Evolutionary conservation across 1,140 invertebrate genomes (phyloP), one percentile per base, ranked within the genome.

Genomic region (Drosophila insularis): DNA sequence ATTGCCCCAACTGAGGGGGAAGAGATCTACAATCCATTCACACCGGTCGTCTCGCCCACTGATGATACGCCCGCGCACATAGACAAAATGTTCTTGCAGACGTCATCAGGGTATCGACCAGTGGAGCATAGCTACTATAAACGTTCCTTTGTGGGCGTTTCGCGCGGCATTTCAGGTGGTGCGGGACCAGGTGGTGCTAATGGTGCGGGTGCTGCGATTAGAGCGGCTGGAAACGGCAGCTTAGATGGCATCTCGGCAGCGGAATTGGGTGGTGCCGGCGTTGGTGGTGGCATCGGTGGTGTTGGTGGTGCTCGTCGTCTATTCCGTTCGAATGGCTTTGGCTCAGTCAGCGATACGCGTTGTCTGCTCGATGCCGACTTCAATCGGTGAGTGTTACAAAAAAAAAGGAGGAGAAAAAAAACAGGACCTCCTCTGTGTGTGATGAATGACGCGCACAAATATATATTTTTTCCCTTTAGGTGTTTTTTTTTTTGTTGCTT

Each of bases 11-110:
- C 73, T 8, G 89, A 92, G 37, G 91, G 89, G 53, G 86, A 91
- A 70, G 91, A 92, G 74, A 92, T 92, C 77, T 92, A 92, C 74
- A 92, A 92, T 82, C 91, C 91, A 72, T 92, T 92, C 75, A 92
- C 91, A 68, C 91, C 91, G 63, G 91, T 92, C 56, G 89, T 92
- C 67, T 92, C 91, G 60, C 91, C 91, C 74, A 91, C 89, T 14
- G 91, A 92, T 62, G 91, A 91, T 80, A 81, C 86, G 75, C 86
- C 89, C 74, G 81, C 91, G 66, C 89, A 90, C 68, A 91, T 92
- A 72, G 91, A 92, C 63, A 92, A 92, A 84, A 92, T 92, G 89
- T 92, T 92, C 71, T 78, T 92, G 69, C 91, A 92, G 84, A 92
- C 91, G 76, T 90, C 91, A 78, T 91, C 90, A 56, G 91, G 91